These are phyloP conservation scores for Corythornis cristatus DNA, from an alignment of 2,113 vertebrate genomes.

Conservation along the genomic window DNA sequence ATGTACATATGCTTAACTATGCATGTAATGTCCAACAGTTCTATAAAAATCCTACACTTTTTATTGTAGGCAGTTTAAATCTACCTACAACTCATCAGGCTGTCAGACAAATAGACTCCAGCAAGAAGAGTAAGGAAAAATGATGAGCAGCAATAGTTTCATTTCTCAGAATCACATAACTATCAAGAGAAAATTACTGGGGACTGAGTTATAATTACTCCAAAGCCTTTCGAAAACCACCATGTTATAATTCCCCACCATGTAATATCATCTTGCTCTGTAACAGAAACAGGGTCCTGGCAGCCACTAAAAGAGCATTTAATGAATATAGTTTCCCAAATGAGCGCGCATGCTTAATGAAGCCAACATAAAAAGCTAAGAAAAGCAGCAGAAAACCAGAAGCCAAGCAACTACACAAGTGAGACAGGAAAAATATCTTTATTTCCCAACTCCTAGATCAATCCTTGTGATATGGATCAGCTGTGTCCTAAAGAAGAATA, in stretches of 20 bases:
- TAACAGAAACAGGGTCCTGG: not conserved
- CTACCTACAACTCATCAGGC: not conserved
- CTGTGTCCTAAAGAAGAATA: not conserved
- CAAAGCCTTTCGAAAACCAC: not conserved
- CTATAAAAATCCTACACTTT: not conserved
- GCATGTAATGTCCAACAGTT: not conserved
- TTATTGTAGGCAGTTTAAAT: not conserved
- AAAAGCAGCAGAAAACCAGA: not conserved
- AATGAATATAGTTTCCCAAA: rapidly evolving
- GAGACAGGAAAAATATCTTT: not conserved
- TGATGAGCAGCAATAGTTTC: not conserved
- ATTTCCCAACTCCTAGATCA: rapidly evolving
- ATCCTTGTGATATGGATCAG: not conserved
- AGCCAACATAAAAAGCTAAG: not conserved
- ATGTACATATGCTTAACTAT: not conserved
- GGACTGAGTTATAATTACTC: not conserved
- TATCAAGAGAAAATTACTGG: not conserved
- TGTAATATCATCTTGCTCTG: rapidly evolving
- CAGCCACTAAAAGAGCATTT: not conserved
- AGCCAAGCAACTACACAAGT: not conserved
- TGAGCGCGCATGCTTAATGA: rapidly evolving
- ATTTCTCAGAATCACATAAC: not conserved
- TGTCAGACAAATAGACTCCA: not conserved
- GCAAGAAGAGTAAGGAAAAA: not conserved
- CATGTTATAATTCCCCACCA: not conserved